A percentile compares a stretch with the other conserved stretches of the same genome.
Evolutionary conservation across 2,888 invertebrate genomes (phyloP).

Genomic region (Caenorhabditis panamensis): DNA sequence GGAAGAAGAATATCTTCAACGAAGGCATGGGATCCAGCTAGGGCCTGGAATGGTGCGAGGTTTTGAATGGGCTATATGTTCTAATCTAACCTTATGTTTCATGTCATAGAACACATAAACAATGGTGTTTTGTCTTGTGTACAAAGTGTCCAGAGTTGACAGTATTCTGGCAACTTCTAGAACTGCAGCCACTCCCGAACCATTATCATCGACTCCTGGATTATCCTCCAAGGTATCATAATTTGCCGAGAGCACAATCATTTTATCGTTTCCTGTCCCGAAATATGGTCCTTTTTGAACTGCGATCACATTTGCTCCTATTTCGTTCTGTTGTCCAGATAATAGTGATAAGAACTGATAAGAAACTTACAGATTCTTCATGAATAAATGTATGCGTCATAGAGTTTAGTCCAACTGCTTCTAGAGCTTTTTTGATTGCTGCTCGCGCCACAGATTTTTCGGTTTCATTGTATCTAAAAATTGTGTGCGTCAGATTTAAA

Average conservation of each 20-base stretch:
- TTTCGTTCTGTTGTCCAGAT: slow-evolving; percentile 56
- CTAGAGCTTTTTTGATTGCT: slow-evolving; percentile 61
- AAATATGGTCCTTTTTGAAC: slow-evolving; percentile 65
- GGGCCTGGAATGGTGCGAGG: slow-evolving; percentile 63
- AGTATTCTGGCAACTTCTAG: slow-evolving; percentile 64
- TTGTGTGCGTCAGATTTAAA: too few relatives aligned
- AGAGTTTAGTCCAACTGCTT: slow-evolving; percentile 62
- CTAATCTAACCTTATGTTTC: slow-evolving; percentile 71
- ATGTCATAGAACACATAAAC: slow-evolving; percentile 68
- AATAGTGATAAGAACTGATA: neutral
- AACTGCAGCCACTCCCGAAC: slow-evolving; percentile 67
- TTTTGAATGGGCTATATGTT: too few relatives aligned
- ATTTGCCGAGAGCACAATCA: slow-evolving; percentile 66
- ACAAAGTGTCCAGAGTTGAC: slow-evolving; percentile 62
- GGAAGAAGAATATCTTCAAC: slow-evolving; percentile 69
- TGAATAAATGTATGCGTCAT: slow-evolving; percentile 68
- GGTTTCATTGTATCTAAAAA: slow-evolving; percentile 67
- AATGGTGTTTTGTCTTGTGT: slow-evolving; percentile 61
- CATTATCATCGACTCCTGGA: slow-evolving; percentile 72
- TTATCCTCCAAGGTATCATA: slow-evolving; percentile 66
- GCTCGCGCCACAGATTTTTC: slow-evolving; percentile 61
- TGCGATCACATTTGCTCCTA: slow-evolving; percentile 69
- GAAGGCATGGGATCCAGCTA: slow-evolving; percentile 70
- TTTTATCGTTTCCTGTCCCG: slow-evolving; percentile 63
- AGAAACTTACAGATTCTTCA: slow-evolving; percentile 62